These are phyloP conservation scores for Bathynomus jamesi DNA, from an alignment of 1,140 invertebrate species.

Conservation along the genomic window DNA sequence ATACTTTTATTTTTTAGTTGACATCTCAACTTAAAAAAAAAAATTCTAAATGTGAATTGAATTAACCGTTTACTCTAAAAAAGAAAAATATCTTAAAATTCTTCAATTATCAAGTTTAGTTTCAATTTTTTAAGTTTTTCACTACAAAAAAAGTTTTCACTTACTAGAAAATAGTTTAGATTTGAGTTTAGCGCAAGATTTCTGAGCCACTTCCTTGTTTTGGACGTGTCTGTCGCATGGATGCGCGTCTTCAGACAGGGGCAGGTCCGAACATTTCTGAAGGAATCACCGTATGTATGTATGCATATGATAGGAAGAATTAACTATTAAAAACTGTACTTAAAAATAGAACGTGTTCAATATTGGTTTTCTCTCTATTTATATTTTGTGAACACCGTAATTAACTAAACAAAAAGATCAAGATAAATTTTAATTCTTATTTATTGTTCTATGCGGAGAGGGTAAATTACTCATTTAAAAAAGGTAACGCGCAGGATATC, in stretches of 20 bases:
- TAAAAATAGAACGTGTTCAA: too few relatives aligned
- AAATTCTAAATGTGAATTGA: too few relatives aligned
- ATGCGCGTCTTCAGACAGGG: slow-evolving; percentile 18
- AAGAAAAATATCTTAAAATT: background rate
- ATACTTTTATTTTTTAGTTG: background rate
- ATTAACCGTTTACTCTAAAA: too few relatives aligned
- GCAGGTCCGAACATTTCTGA: slow-evolving; percentile 30
- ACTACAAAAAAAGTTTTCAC: slow-evolving; percentile 44
- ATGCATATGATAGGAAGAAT: too few relatives aligned
- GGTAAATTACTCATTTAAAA: too few relatives aligned
- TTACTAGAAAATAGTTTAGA: slow-evolving; percentile 54
- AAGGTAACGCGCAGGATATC: too few relatives aligned
- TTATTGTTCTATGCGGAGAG: too few relatives aligned
- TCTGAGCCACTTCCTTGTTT: slow-evolving; percentile 58
- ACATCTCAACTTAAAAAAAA: background rate
- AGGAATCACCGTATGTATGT: background rate
- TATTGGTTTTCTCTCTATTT: too few relatives aligned
- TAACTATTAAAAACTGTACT: too few relatives aligned
- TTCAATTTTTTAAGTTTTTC: background rate
- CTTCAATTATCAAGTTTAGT: background rate
- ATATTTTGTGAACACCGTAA: too few relatives aligned
- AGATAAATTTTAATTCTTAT: too few relatives aligned
- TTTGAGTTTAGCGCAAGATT: slow-evolving; percentile 59
- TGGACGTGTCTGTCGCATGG: slow-evolving; percentile 63
- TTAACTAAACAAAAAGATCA: too few relatives aligned